Conservation (phyloP, 2,113 vertebrate species). For the Orycteropus afer region DNA sequence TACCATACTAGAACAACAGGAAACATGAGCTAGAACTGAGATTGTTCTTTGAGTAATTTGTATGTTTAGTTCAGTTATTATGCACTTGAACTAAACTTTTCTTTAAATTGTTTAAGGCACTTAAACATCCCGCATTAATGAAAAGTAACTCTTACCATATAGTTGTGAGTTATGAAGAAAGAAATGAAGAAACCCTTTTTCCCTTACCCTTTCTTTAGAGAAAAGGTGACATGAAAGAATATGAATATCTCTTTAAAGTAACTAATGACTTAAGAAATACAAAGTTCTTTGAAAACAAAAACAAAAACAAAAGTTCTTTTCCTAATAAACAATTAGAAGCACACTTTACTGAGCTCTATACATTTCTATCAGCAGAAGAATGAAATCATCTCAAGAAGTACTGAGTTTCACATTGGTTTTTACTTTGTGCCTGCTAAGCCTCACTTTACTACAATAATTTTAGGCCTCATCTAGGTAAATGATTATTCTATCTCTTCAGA, state of each 20-base stretch:
- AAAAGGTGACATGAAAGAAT: background rate
- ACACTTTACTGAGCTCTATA: background rate
- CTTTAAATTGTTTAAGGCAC: conserved; percentile 18
- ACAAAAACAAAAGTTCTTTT: background rate
- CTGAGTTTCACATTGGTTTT: background rate
- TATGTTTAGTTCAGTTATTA: conserved; percentile 15
- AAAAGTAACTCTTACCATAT: conserved; percentile 40
- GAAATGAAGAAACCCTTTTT: background rate
- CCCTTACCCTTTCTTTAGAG: background rate
- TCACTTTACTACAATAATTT: background rate
- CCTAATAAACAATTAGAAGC: background rate
- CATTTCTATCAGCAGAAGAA: background rate
- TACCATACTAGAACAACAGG: background rate
- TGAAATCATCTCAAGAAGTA: background rate
- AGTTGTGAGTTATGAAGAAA: conserved; percentile 1
- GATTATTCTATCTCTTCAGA: background rate
- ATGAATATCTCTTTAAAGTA: background rate
- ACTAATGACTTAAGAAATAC: background rate
- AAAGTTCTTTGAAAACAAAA: conserved; percentile 16
- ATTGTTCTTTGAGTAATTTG: conserved; percentile 1
- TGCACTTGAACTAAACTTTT: background rate
- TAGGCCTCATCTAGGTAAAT: background rate
- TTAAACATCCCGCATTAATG: background rate
- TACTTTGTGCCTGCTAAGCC: background rate
- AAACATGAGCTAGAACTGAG: background rate